Evolutionary conservation across 2,113 vertebrate genomes (phyloP).

Genomic region (Anolis sagrei): DNA sequence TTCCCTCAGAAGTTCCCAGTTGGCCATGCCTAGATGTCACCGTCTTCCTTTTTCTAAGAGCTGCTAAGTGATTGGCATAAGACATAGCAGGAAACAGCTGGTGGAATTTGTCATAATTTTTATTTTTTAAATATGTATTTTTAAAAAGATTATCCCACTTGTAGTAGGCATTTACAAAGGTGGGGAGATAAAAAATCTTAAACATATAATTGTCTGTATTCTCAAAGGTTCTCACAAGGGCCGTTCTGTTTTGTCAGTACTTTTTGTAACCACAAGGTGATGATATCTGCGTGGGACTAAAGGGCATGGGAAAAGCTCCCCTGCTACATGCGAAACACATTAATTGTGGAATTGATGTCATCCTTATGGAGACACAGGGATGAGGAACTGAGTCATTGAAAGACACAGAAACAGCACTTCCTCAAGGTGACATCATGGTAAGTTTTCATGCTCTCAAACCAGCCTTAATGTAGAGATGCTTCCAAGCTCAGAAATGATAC

Average conservation of each 20-base stretch:
- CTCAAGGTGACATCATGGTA: neutral
- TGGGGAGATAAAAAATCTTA: neutral
- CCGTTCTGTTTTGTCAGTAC: neutral
- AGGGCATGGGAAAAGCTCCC: neutral
- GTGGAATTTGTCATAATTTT: neutral
- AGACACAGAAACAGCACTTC: neutral
- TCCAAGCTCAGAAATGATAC: neutral
- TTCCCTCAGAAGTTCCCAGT: constrained; percentile 3
- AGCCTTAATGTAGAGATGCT: neutral
- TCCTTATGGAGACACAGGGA: neutral
- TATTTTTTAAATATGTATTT: neutral
- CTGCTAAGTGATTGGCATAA: neutral
- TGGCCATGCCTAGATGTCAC: neutral
- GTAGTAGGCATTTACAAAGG: neutral
- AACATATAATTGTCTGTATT: neutral
- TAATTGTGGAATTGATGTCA: neutral
- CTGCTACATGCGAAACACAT: neutral
- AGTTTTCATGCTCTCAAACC: neutral
- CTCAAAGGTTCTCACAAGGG: neutral
- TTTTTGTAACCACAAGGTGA: neutral
- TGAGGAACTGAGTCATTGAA: neutral
- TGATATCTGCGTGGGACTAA: neutral
- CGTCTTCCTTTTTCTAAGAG: constrained; percentile 7
- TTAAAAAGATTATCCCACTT: neutral
- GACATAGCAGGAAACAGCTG: constrained; percentile 30